phyloP scores from a whole-genome alignment of 2,797 vertebrate species.

The Esox lucius region DNA sequence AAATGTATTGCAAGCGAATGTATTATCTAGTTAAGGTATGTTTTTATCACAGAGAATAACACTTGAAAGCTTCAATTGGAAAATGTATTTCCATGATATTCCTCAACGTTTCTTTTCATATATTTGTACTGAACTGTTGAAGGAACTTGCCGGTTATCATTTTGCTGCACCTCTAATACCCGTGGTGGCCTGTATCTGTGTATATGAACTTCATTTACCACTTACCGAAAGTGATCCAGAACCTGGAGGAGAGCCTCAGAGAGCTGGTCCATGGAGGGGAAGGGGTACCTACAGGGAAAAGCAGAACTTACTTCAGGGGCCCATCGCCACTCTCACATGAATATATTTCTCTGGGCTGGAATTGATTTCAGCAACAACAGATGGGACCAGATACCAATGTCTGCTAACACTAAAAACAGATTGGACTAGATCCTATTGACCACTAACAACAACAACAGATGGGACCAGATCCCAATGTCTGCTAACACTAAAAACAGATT shows the following conservation, averaged over 20 bases:
- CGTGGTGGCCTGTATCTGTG: background rate
- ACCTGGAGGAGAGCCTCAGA: constrained; percentile 86
- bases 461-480: background rate
- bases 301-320: background rate
- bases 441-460: background rate
- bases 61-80: background rate
- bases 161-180: background rate
- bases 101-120: background rate
- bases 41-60: background rate
- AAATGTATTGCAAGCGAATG: too few species aligned
- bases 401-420: background rate
- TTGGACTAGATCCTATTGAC: background rate
- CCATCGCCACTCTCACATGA: background rate
- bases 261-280: constrained; percentile 94
- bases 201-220: background rate
- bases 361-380: too few species aligned
- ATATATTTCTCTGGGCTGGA: background rate
- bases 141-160: background rate
- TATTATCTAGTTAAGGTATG: too few species aligned
- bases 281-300: constrained; percentile 78
- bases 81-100: background rate
- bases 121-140: background rate
- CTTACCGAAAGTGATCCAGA: constrained; percentile 90
- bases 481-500: background rate
- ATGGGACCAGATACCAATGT: background rate